These are phyloP conservation scores for Calliopsis andreniformis DNA, from an alignment of 1,140 invertebrate species.

Conservation along the genomic window DNA sequence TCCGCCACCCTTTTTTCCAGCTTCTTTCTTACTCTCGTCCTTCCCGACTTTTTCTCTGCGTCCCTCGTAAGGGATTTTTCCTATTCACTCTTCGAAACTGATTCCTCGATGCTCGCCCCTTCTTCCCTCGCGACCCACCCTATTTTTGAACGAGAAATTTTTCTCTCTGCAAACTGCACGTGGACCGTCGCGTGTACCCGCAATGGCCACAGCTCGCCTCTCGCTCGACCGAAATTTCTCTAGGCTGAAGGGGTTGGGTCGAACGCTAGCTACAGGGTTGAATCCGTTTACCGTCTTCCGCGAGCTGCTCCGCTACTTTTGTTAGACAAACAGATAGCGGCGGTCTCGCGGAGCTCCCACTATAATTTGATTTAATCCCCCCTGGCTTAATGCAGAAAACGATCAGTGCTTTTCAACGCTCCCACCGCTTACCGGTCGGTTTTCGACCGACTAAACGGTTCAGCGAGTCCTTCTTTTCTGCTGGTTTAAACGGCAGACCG, in stretches of 20 bases:
- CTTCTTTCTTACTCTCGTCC: neutral
- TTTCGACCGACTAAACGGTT: slow-evolving; percentile 4
- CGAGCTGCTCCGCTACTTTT: neutral
- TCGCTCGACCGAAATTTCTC: neutral
- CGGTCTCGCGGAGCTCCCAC: neutral
- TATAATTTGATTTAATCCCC: slow-evolving; percentile 10
- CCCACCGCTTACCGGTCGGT: neutral
- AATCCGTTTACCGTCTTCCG: neutral
- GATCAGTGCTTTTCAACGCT: neutral
- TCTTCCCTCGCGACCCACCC: neutral
- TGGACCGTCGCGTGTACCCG: slow-evolving; percentile 42
- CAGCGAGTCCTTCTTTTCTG: neutral
- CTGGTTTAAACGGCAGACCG: too few relatives aligned
- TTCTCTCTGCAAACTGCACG: slow-evolving; percentile 32
- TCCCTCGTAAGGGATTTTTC: slow-evolving; percentile 16
- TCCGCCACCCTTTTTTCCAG: slow-evolving; percentile 5
- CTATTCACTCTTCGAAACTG: slow-evolving; percentile 11
- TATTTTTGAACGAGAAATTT: neutral
- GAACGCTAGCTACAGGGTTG: neutral
- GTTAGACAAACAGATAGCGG: slow-evolving; percentile 2
- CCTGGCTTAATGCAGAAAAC: neutral
- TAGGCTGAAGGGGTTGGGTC: neutral
- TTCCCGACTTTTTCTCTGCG: neutral
- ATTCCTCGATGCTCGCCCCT: slow-evolving; percentile 13
- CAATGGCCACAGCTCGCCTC: neutral